Base-by-base conservation (phyloP, 2,113 vertebrate genomes). In the Microcebus murinus region DNA sequence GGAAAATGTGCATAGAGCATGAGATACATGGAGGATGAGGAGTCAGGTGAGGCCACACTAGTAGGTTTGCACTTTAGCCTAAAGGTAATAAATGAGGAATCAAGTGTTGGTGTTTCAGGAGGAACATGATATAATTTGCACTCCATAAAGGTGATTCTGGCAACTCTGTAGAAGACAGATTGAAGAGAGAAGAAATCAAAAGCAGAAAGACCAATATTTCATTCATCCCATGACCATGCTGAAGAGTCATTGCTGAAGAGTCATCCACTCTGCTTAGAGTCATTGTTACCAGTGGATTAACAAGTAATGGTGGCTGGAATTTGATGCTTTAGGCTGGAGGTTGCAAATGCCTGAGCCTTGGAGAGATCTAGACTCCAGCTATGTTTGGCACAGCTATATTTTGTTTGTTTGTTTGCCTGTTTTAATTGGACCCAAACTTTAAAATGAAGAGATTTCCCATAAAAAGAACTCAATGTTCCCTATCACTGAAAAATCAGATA, bases 391-490 rank as follows among this genome's bases (percentile, higher is more conserved):
- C 20, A 87, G 5, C 6, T 83, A 15, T 71, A n/a, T 76, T 80
- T 36, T 52, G 31, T 73, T 36, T 52, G 31, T 73, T 87, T 34
- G 42, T 45, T 50, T 59, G 42, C 42, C 67, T 11, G 3, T 80
- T 92, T 96, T 84, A 81, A 65, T 45, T 87, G 92, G 63, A 94
- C 21, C 39, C 45, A 76, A 80, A 70, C 34, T 70, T 91, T 65
- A 45, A 89, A 84, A 87, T 68, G 57, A 87, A 92, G 50, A 10
- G 1, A 57, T 82, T 92, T 59, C 50, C 48, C 29, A 80, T 74
- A 48, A 70, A 68, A 79, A 90, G 45, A 68, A 36, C 57, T 74
- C 96, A 15, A 91, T 65, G 73, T 23, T 61, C 8, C 48, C 63
- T 29, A 79, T 89, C 23, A 93, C 21, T 61, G 67, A 91, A 91